phyloP scores from a whole-genome alignment of 1,140 invertebrate genomes.

The Tribolium castaneum region DNA sequence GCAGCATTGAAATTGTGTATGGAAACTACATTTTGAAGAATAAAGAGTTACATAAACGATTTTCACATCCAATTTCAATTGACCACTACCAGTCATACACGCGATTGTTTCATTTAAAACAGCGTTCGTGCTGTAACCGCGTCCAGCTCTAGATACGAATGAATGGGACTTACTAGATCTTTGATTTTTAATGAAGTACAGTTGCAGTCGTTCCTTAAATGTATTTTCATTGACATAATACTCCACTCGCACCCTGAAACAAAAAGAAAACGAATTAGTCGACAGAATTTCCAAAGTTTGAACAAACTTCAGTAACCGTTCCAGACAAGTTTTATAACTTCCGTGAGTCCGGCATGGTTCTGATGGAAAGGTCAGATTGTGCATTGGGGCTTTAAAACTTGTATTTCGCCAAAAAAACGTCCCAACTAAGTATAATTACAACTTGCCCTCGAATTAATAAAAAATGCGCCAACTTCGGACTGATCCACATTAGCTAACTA shows the following conservation, averaged over 20 bases:
- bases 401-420: background rate
- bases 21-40: background rate
- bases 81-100: background rate
- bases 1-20: background rate
- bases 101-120: background rate
- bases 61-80: background rate
- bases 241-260: conserved; percentile 96
- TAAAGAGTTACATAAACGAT: background rate
- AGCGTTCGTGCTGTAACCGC: conserved; percentile 35
- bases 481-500: background rate
- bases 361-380: background rate
- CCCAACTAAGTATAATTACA: background rate
- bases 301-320: background rate
- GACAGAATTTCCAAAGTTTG: background rate
- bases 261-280: conserved; percentile 59
- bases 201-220: conserved; percentile 96
- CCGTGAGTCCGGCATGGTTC: background rate
- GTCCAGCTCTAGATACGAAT: too few species aligned
- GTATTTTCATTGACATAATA: conserved; percentile 99
- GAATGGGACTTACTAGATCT: conserved; percentile 89
- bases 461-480: background rate
- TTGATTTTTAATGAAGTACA: conserved; percentile 99
- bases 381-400: background rate
- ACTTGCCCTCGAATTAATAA: background rate
- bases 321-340: background rate